phyloP scores from a whole-genome alignment of 2,797 vertebrate species.

The Sebastes steindachneri region DNA sequence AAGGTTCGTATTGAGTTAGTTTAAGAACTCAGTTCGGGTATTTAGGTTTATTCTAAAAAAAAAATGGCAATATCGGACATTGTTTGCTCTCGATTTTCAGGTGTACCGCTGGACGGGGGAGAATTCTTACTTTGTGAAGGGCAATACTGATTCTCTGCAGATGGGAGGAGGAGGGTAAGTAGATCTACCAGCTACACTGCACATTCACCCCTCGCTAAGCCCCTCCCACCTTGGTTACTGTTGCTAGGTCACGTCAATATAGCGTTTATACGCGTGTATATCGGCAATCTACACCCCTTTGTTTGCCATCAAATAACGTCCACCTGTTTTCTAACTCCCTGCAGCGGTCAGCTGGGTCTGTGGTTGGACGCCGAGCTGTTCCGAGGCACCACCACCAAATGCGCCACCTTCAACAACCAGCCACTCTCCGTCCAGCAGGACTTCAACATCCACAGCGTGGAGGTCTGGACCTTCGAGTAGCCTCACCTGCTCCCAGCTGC shows the following conservation, averaged over 20 bases:
- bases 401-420: constrained; percentile 97
- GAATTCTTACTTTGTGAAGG: constrained; percentile 98
- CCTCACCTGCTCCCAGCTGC: neutral
- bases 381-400: constrained; percentile 93
- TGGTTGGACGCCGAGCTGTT: constrained; percentile 97
- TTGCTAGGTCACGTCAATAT: too few relatives aligned
- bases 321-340: neutral
- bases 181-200: neutral
- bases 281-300: neutral
- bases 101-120: constrained; percentile 97
- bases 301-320: neutral
- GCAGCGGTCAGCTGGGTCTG: constrained; percentile 92
- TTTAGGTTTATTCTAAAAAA: neutral
- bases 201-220: too few relatives aligned
- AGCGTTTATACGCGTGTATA: neutral
- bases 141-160: constrained; percentile 93
- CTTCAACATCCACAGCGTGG: constrained; percentile 96
- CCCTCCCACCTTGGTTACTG: too few relatives aligned
- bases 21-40: neutral
- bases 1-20: constrained; percentile 81
- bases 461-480: constrained; percentile 92
- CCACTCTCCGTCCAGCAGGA: constrained; percentile 93
- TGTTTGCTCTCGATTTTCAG: constrained; percentile 68
- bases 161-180: constrained; percentile 97
- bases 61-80: neutral